Conservation (phyloP, 2,888 invertebrate species). For the Chrysina gloriosa region DNA sequence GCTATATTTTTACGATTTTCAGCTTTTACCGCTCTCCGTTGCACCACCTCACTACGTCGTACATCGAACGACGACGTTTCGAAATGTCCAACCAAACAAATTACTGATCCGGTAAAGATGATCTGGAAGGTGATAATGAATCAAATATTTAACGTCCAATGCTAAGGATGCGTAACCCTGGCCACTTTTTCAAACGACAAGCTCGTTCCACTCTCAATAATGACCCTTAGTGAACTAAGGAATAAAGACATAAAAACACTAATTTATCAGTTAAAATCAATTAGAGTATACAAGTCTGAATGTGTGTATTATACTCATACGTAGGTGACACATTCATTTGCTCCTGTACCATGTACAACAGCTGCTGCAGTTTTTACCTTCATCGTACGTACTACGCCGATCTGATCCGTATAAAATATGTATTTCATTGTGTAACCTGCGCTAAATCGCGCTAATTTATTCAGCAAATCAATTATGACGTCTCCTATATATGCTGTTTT, state of each 20-base stretch:
- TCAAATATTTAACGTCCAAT: constrained; percentile 29
- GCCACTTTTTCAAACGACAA: constrained; percentile 10
- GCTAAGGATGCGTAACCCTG: not conserved
- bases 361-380: not conserved
- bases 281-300: constrained; percentile 53
- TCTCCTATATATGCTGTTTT: not conserved
- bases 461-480: not conserved
- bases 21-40: not conserved
- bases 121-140: constrained; percentile 36
- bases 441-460: constrained; percentile 14
- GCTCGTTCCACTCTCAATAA: constrained; percentile 22
- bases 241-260: constrained; percentile 49
- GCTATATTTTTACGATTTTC: too few relatives aligned
- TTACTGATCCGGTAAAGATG: constrained; percentile 1
- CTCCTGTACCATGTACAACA: constrained; percentile 17
- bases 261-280: constrained; percentile 65
- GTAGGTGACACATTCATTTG: constrained; percentile 46
- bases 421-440: constrained; percentile 1
- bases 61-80: constrained; percentile 6
- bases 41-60: not conserved
- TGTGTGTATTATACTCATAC: constrained; percentile 38
- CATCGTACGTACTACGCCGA: not conserved
- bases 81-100: constrained; percentile 11
- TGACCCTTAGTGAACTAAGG: constrained; percentile 39
- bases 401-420: not conserved